Base-by-base conservation (phyloP, 2,888 invertebrate genomes). In the Orchesella flavescens region DNA sequence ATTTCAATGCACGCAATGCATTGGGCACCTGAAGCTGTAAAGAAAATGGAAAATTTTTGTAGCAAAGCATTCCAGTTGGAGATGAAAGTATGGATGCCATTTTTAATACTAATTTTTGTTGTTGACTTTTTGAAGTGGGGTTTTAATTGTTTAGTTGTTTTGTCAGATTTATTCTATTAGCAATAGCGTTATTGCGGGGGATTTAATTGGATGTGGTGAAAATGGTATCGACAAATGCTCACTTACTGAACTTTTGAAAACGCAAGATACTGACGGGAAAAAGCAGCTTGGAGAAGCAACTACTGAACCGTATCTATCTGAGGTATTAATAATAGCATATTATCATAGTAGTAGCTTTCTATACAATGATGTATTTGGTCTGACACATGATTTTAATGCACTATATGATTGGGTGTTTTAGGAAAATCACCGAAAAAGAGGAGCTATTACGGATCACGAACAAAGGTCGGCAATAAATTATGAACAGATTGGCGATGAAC, bases 301-400 rank as follows among this genome's bases (percentile, higher is more conserved):
- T 9, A 94, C 95, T 87, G 97, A 97, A 89, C 93, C 93, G 89
- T 95, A 93, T 89, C 91, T 94, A 68, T 97, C 97, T 0, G 94
- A 94, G 91, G 93, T 93, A 89, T 7, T 4, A 34, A 34, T 2
- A 34, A 21, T 66, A 15, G 4, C 61, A 46, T 63, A n/a, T n/a
- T n/a, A n/a, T n/a, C n/a, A n/a, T n/a, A n/a, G n/a, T n/a, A n/a
- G n/a, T n/a, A n/a, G n/a, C n/a, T n/a, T n/a, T n/a, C n/a, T n/a
- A n/a, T n/a, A n/a, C n/a, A n/a, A n/a, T n/a, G n/a, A n/a, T n/a
- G n/a, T n/a, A n/a, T n/a, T n/a, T n/a, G n/a, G n/a, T n/a, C n/a
- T n/a, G n/a, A n/a, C n/a, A n/a, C n/a, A n/a, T n/a, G n/a, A n/a
- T n/a, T n/a, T n/a, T n/a, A n/a, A n/a, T n/a, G n/a, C n/a, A n/a